These are phyloP conservation scores for Muraenolepis orangiensis DNA, from an alignment of 2,797 vertebrate species.

Conservation along the genomic window DNA sequence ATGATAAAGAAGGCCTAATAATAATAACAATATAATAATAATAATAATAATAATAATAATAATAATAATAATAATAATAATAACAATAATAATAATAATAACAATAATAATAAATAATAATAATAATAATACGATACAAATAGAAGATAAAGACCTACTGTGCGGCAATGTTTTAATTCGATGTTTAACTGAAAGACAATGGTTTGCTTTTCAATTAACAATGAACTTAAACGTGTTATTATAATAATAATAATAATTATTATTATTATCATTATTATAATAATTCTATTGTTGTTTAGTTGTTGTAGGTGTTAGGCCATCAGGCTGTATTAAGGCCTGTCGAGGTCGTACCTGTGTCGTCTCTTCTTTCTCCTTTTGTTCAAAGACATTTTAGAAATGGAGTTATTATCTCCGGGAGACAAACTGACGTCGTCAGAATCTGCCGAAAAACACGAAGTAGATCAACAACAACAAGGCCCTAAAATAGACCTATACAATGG, in stretches of 20 bases:
- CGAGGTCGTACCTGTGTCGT: conserved; percentile 83
- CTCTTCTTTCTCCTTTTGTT: conserved; percentile 98
- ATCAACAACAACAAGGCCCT: background rate
- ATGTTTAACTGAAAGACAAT: background rate
- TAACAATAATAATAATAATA: background rate
- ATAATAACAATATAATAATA: background rate
- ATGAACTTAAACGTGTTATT: background rate
- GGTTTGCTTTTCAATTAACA: background rate
- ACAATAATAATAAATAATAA: background rate
- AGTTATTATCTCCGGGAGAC: conserved; percentile 87
- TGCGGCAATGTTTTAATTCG: background rate
- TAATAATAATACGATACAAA: no score
- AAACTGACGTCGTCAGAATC: conserved; percentile 89
- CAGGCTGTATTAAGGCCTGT: background rate
- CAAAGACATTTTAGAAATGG: conserved; percentile 86
- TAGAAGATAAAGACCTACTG: background rate
- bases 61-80: background rate
- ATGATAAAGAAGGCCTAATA: no score
- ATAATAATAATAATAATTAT: background rate
- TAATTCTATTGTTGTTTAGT: no score
- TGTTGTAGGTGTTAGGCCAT: no score
- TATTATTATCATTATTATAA: background rate
- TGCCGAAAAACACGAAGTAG: conserved; percentile 54
- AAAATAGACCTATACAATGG: background rate
- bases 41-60: background rate